Percentiles rank a stretch among this genome's conserved stretches.
phyloP scores from a whole-genome alignment of 2,113 vertebrate species.

The Herpetotheres cachinnans region DNA sequence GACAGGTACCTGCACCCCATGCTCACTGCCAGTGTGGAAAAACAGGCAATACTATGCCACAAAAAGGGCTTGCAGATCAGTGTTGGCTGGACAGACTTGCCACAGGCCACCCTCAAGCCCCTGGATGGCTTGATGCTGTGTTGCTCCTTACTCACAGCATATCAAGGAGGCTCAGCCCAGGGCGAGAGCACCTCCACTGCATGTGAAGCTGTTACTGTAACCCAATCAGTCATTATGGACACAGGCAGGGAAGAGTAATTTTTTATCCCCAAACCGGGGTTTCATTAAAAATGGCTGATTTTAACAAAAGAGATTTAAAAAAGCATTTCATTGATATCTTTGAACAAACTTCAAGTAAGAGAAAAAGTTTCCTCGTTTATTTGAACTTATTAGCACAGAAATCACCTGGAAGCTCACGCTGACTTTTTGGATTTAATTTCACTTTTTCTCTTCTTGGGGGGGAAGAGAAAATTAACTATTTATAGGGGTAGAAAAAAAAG shows the following conservation, averaged over 20 bases:
- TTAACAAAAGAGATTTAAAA: neutral
- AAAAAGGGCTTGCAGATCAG: neutral
- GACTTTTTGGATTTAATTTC: neutral
- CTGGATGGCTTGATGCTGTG: neutral
- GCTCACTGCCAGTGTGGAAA: neutral
- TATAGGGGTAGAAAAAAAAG: neutral
- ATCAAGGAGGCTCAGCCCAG: neutral
- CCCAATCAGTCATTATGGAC: neutral
- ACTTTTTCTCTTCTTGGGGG: neutral
- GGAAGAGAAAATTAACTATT: neutral
- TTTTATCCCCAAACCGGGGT: neutral
- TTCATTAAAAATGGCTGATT: neutral
- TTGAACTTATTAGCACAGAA: neutral
- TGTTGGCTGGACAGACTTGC: neutral
- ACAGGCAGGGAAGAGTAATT: neutral
- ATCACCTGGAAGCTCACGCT: neutral
- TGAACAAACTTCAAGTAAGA: neutral
- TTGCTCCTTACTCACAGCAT: neutral
- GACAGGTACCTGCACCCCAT: accelerated
- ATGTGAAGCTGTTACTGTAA: neutral
- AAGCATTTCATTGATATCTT: neutral
- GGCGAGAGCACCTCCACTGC: accelerated
- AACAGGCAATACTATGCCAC: neutral
- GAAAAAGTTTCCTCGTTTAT: neutral
- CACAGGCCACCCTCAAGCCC: neutral